phyloP scores from a whole-genome alignment of 2,113 vertebrate genomes.

The Corythaixoides concolor region DNA sequence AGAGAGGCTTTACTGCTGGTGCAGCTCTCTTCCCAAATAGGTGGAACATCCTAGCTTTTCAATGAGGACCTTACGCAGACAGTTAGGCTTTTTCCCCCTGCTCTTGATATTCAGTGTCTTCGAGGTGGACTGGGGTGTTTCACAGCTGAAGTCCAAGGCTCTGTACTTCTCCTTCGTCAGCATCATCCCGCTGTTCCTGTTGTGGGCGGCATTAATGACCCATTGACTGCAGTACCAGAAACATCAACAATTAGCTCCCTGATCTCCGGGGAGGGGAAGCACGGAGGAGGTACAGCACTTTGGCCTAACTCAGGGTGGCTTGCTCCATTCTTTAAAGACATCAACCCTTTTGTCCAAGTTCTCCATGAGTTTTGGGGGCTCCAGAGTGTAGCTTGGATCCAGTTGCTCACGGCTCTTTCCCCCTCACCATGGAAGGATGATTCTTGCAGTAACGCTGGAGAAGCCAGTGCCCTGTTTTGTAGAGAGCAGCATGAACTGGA shows the following conservation, averaged over 20 bases:
- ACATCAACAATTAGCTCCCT: neutral
- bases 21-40: neutral
- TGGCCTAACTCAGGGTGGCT: neutral
- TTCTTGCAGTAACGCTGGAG: neutral
- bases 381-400: neutral
- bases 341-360: neutral
- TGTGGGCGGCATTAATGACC: neutral
- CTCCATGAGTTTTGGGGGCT: neutral
- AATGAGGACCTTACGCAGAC: fast-evolving
- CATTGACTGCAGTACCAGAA: neutral
- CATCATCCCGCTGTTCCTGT: fast-evolving
- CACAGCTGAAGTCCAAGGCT: neutral
- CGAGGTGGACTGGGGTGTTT: neutral
- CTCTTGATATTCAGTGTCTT: neutral
- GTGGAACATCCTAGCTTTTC: neutral
- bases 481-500: neutral
- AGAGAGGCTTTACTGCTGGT: neutral
- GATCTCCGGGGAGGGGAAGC: neutral
- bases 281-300: neutral
- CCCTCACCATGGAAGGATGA: fast-evolving
- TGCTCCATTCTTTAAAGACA: neutral
- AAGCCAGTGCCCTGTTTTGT: neutral
- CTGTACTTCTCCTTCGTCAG: neutral
- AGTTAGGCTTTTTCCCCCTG: neutral
- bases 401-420: neutral